A percentile compares a stretch with the other conserved stretches of the same genome.
Evolutionary conservation across 2,113 vertebrate genomes (phyloP).

Genomic region (Larimichthys crocea): DNA sequence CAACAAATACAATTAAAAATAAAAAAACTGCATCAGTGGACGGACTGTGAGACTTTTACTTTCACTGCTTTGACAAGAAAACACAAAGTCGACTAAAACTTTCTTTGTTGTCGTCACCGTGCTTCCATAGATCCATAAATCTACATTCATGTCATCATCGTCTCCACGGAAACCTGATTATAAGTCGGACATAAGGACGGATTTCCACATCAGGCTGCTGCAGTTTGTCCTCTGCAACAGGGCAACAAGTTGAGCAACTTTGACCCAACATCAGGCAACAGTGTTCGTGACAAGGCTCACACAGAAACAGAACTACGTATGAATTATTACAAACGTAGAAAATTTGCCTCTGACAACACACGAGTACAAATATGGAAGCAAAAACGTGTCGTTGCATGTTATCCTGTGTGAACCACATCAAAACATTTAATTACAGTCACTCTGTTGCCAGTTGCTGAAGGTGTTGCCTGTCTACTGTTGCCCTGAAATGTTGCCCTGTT

Average conservation of each 20-base stretch:
- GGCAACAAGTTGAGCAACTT: conserved; percentile 3
- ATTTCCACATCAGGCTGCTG: neutral
- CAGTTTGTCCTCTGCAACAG: neutral
- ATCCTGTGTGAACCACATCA: neutral
- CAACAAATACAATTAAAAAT: neutral
- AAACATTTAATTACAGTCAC: neutral
- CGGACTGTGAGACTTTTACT: neutral
- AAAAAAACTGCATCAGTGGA: neutral
- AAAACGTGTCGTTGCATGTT: neutral
- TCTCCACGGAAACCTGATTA: neutral
- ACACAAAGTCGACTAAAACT: neutral
- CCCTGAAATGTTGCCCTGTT: neutral
- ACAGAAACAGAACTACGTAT: no score
- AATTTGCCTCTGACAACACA: no score
- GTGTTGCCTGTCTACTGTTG: neutral
- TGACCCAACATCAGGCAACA: neutral
- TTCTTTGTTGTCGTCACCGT: neutral
- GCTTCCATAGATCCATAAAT: conserved; percentile 7
- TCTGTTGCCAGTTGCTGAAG: neutral
- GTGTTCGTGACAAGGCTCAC: no score
- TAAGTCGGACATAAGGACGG: neutral
- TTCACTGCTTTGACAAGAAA: conserved; percentile 7
- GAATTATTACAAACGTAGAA: neutral
- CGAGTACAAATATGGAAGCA: neutral
- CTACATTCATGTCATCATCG: conserved; percentile 47